Base-by-base conservation (phyloP, 2,888 invertebrate genomes). In the Sphecodes monilicornis region DNA sequence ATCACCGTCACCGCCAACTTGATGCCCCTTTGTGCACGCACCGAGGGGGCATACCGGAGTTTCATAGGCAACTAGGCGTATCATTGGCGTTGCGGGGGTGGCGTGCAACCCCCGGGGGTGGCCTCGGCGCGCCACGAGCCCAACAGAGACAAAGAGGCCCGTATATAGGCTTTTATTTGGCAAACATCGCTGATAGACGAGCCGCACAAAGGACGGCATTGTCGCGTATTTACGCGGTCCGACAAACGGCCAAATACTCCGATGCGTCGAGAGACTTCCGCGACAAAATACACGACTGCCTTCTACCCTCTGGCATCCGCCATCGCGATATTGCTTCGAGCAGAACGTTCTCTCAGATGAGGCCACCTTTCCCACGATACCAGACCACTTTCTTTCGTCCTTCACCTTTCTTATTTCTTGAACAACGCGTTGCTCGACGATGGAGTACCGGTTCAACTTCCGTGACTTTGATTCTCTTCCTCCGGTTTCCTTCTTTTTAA, bases 31-130 rank as follows among this genome's bases (percentile, higher is more conserved):
- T 90, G 87, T 89, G 81, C 83, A 80, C 71, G 87, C 86, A 82
- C 86, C 84, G 83, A 90, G 90, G 91, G 92, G 92, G 93, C 93
- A 93, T 93, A 92, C 92, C 92, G 90, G 91, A 92, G 92, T 93
- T 92, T 93, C 93, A 93, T 93, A 93, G 93, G 92, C 94, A 94
- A 94, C 94, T 94, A 94, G 94, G 94, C 94, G 93, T 94, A 93
- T 94, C 94, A 93, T 93, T 92, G 90, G 91, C 57, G 74, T 46
- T 66, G 79, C 46, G 73, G 70, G 54, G 76, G 64, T 57, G 36
- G 54, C 26, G 13, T 1, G 66, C 32, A 32, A 92, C 89, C 91
- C 91, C 91, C 92, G 90, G 91, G 66, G 66, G 66, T 82, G 84
- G 82, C 82, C 60, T 84, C 76, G 84, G 87, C 74, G 84, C 87